Percentiles rank a stretch among this genome's conserved stretches.
phyloP scores from a whole-genome alignment of 2,113 vertebrate species.

The Girardinichthys multiradiatus region DNA sequence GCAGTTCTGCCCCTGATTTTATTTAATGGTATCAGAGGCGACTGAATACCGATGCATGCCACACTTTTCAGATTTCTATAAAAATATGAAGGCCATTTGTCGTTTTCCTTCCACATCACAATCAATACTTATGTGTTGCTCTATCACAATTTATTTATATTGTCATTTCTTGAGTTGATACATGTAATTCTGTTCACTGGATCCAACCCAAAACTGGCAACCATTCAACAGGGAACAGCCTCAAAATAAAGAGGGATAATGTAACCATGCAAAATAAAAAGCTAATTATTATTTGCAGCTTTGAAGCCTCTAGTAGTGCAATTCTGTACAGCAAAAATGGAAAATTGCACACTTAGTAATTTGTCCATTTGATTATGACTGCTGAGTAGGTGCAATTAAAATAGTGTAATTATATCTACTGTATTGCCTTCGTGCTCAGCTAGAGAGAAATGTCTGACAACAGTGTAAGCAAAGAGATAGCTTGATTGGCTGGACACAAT shows the following conservation, averaged over 20 bases:
- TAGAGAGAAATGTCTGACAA: constrained; percentile 47
- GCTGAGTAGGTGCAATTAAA: constrained; percentile 72
- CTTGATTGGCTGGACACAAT: constrained; percentile 54
- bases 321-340: constrained; percentile 57
- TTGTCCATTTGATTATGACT: constrained; percentile 71
- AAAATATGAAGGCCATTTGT: background rate
- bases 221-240: constrained; percentile 27
- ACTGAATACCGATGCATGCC: background rate
- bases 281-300: constrained; percentile 70
- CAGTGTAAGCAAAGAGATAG: constrained; percentile 10
- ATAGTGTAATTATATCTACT: constrained; percentile 73
- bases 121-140: background rate
- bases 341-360: constrained; percentile 70
- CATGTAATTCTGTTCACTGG: constrained; percentile 24
- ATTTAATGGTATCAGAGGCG: background rate
- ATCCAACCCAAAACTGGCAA: constrained; percentile 1
- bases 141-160: background rate
- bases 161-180: constrained; percentile 23
- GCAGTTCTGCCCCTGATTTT: background rate
- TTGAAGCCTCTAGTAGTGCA: constrained; percentile 68
- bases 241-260: constrained; percentile 58
- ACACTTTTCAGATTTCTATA: background rate
- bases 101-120: background rate
- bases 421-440: constrained; percentile 53
- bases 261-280: constrained; percentile 59